Conservation (phyloP, 2,888 invertebrate species). For the Tuberolachnus salignus region DNA sequence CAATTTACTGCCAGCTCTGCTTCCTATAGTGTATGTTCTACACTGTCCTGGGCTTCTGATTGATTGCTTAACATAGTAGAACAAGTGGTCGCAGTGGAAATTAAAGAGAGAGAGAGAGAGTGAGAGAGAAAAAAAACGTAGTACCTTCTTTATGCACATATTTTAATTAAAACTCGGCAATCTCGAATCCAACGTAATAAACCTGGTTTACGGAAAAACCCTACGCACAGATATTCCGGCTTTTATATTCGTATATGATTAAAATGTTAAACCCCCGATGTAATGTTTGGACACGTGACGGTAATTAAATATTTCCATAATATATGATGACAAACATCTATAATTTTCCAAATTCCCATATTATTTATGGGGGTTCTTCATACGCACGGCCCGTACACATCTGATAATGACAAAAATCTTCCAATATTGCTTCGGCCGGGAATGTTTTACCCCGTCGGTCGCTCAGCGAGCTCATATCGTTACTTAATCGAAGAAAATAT, state of each 20-base stretch:
- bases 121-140: too few species aligned
- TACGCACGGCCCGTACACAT: too few species aligned
- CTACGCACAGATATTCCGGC: not conserved
- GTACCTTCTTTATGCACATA: too few species aligned
- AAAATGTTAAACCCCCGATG: constrained; percentile 27
- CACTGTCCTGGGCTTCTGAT: constrained; percentile 4
- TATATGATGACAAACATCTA: not conserved
- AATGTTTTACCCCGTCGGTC: too few species aligned
- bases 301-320: constrained; percentile 42
- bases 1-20: constrained; percentile 14
- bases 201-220: constrained; percentile 3
- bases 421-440: too few species aligned
- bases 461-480: too few species aligned
- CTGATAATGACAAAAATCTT: too few species aligned
- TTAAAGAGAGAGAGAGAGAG: too few species aligned
- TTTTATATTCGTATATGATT: constrained; percentile 45
- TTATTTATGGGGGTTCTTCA: too few species aligned
- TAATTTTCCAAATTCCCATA: too few species aligned
- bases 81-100: not conserved
- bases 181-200: constrained; percentile 30
- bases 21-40: not conserved
- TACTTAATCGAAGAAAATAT: too few species aligned
- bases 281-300: too few species aligned
- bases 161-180: constrained; percentile 39
- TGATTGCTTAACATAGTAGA: constrained; percentile 10